phyloP scores from a whole-genome alignment of 2,888 invertebrate species.

The Orgyia antiqua region DNA sequence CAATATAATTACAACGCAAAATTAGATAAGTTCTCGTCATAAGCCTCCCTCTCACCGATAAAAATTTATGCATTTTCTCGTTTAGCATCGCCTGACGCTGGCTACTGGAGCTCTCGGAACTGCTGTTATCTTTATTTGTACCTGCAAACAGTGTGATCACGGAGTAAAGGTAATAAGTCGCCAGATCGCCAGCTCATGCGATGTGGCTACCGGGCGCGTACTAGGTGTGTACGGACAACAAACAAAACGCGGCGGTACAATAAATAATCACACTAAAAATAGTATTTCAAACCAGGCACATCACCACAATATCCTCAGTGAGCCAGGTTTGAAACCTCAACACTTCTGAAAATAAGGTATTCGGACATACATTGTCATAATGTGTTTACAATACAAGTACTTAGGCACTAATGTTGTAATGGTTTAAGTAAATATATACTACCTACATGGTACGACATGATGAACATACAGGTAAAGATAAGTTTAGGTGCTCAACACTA shows the following conservation, averaged over 20 bases:
- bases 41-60: conserved; percentile 86
- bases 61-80: conserved; percentile 95
- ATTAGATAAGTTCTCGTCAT: conserved; percentile 41
- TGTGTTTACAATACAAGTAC: conserved; percentile 21
- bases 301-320: conserved; percentile 14
- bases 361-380: conserved; percentile 24
- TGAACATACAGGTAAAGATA: conserved; percentile 53
- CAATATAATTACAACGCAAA: conserved; percentile 62
- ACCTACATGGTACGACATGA: conserved; percentile 55
- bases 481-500: conserved; percentile 72
- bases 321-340: conserved; percentile 32
- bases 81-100: conserved; percentile 93
- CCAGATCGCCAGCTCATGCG: conserved; percentile 21
- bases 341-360: conserved; percentile 40
- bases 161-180: conserved; percentile 48
- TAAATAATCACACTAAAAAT: conserved; percentile 7
- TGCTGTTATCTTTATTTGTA: conserved; percentile 81
- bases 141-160: conserved; percentile 72
- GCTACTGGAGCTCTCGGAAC: conserved; percentile 81
- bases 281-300: conserved; percentile 32
- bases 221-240: conserved; percentile 29
- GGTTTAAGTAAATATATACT: conserved; percentile 21
- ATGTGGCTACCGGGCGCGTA: conserved; percentile 56
- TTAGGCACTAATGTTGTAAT: conserved; percentile 27
- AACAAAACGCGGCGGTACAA: conserved; percentile 28